Evolutionary conservation across 1,140 invertebrate species (phyloP).

Genomic region (Lepidurus couesii): DNA sequence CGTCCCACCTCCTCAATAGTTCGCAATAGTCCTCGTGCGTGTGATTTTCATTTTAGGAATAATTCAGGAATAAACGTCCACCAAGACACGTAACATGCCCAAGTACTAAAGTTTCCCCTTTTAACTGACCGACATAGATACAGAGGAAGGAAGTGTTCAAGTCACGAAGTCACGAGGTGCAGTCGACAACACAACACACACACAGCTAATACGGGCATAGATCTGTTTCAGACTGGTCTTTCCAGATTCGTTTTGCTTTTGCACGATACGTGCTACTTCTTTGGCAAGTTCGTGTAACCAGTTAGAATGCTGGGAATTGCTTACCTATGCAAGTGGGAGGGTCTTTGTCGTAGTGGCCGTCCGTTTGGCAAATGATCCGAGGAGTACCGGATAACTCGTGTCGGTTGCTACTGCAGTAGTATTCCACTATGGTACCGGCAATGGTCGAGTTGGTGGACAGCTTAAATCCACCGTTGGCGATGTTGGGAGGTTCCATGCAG

Average conservation of each 20-base stretch:
- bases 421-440: slow-evolving; percentile 61
- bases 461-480: slow-evolving; percentile 63
- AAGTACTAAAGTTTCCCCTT: slow-evolving; percentile 31
- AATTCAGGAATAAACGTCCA: background rate
- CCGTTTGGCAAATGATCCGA: slow-evolving; percentile 62
- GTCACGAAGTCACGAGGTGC: background rate
- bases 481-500: slow-evolving; percentile 63
- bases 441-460: slow-evolving; percentile 57
- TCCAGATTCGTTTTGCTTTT: no score
- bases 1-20: background rate
- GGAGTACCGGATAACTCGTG: slow-evolving; percentile 63
- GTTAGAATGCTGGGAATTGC: background rate
- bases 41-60: background rate
- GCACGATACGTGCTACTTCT: no score
- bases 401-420: slow-evolving; percentile 62
- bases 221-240: background rate
- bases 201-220: slow-evolving; percentile 8
- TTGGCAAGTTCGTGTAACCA: no score
- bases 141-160: slow-evolving; percentile 22
- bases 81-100: background rate
- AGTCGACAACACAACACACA: background rate
- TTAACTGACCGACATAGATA: slow-evolving; percentile 26
- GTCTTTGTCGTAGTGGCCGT: slow-evolving; percentile 69
- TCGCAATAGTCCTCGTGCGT: no score
- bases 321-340: slow-evolving; percentile 65